A percentile compares a stretch with the other conserved stretches of the same genome.
Conservation (phyloP, 2,797 vertebrate species). For the Melanogrammus aeglefinus region DNA sequence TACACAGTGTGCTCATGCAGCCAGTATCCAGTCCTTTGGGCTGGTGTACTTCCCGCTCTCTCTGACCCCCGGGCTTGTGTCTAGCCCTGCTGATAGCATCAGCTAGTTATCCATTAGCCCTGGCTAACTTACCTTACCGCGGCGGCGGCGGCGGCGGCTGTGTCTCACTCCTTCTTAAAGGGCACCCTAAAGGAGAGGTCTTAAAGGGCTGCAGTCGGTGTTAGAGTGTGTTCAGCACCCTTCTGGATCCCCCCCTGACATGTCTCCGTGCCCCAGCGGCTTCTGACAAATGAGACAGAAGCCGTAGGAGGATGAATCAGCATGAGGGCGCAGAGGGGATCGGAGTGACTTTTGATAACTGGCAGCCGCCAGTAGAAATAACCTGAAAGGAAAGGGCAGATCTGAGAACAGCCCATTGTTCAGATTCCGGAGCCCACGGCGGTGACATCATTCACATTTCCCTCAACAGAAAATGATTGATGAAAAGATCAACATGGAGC, state of each 20-base stretch:
- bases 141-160: constrained; percentile 17
- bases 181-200: constrained; percentile 14
- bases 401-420: background rate
- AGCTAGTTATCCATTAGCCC: constrained; percentile 76
- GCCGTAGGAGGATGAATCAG: background rate
- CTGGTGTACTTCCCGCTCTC: constrained; percentile 62
- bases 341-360: background rate
- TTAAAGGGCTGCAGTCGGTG: background rate
- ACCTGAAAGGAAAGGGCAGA: background rate
- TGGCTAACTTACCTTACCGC: constrained; percentile 29
- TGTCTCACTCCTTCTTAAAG: constrained; percentile 64
- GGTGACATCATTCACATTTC: background rate
- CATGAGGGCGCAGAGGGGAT: background rate
- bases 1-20: constrained; percentile 42
- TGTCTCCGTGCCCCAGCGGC: background rate
- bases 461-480: constrained; percentile 7
- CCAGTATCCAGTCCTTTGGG: constrained; percentile 46
- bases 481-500: background rate
- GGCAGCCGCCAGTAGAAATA: background rate
- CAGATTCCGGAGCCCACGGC: background rate
- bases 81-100: constrained; percentile 67
- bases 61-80: constrained; percentile 64
- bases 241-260: background rate
- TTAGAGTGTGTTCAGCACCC: background rate
- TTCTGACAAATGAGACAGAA: constrained; percentile 10